These are phyloP conservation scores for Tachysurus fulvidraco DNA, from an alignment of 2,113 vertebrate genomes.

Conservation along the genomic window DNA sequence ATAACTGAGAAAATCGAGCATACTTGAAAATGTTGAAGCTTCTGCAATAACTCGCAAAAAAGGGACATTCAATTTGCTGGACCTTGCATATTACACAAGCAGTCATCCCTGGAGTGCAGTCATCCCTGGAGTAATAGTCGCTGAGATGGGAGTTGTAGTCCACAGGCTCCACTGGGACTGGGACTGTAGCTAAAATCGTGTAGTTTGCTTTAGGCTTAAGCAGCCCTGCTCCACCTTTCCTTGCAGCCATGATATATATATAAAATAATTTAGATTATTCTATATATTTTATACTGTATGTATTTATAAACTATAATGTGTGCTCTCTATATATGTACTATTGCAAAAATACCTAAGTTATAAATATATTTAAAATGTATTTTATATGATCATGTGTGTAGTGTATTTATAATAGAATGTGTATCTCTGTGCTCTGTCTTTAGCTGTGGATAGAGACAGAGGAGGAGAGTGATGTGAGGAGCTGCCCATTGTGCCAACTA, in stretches of 20 bases:
- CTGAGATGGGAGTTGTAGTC: background rate
- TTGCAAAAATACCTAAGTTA: background rate
- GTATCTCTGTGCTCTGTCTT: background rate
- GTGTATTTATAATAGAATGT: slow-evolving; percentile 15
- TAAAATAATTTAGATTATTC: too few relatives aligned
- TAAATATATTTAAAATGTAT: background rate
- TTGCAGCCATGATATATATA: background rate
- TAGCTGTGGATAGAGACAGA: slow-evolving; percentile 98
- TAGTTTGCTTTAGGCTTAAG: background rate
- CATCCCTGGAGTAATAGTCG: background rate
- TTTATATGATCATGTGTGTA: slow-evolving; percentile 1
- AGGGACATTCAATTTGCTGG: background rate
- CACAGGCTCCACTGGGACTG: background rate
- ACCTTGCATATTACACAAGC: background rate
- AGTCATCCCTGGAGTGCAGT: background rate
- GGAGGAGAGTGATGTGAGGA: slow-evolving; percentile 92
- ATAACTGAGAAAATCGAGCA: background rate
- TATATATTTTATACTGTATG: too few relatives aligned
- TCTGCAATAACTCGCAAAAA: background rate
- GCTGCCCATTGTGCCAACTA: slow-evolving; percentile 94
- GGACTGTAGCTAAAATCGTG: background rate
- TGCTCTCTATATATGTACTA: too few relatives aligned
- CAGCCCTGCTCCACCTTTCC: background rate
- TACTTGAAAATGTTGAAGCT: background rate
- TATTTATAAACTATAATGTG: too few relatives aligned